Conservation (phyloP, 2,888 invertebrate species). For the Heliothis peltigera region DNA sequence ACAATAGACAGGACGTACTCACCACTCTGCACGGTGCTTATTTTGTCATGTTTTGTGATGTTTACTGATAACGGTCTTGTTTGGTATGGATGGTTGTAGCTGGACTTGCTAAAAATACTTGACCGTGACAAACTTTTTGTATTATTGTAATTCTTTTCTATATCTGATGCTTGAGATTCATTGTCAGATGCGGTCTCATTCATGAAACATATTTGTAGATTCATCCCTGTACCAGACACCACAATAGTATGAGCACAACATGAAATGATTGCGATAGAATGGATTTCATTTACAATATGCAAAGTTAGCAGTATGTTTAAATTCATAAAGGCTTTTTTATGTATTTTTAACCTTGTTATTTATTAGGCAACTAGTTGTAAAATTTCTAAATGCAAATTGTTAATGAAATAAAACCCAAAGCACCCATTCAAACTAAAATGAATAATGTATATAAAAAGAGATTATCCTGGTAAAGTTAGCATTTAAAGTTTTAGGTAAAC, state of each 20-base stretch:
- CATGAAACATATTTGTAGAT: slow-evolving; percentile 98
- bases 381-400: slow-evolving; percentile 20
- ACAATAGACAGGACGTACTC: slow-evolving; percentile 74
- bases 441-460: too few relatives aligned
- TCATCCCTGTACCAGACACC: slow-evolving; percentile 92
- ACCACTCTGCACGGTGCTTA: slow-evolving; percentile 82
- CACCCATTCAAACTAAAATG: not conserved
- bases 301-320: slow-evolving; percentile 1
- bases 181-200: slow-evolving; percentile 97
- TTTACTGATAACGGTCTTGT: slow-evolving; percentile 86
- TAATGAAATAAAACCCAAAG: slow-evolving; percentile 10
- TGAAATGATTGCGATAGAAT: slow-evolving; percentile 58
- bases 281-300: slow-evolving; percentile 34
- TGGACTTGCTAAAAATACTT: slow-evolving; percentile 84
- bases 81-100: slow-evolving; percentile 87
- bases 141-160: slow-evolving; percentile 89
- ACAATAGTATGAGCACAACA: slow-evolving; percentile 70
- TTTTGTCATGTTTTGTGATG: slow-evolving; percentile 86
- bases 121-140: slow-evolving; percentile 82
- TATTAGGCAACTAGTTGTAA: not conserved
- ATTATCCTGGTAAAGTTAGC: slow-evolving; percentile 9
- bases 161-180: slow-evolving; percentile 94
- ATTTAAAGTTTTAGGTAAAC: not conserved
- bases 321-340: not conserved
- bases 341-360: not conserved